A percentile compares a stretch with the other conserved stretches of the same genome.
Evolutionary conservation across 2,888 invertebrate species (phyloP).

Genomic region (Aleiodes testaceus): DNA sequence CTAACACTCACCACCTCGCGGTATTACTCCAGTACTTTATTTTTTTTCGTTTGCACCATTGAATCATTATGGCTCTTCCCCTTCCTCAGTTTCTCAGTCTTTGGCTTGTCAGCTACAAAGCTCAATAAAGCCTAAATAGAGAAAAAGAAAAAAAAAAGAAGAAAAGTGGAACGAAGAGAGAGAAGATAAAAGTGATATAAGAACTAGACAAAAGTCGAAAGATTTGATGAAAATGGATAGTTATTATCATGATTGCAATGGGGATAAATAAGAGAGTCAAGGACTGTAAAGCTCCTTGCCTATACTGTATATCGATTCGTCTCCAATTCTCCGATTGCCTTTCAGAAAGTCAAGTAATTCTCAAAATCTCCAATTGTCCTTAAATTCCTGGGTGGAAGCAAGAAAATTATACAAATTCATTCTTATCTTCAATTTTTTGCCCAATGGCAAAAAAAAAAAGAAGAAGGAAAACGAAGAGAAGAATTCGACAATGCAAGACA

Average conservation of each 20-base stretch:
- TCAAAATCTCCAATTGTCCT: neutral
- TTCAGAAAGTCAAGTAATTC: constrained; percentile 6
- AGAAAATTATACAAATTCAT: neutral
- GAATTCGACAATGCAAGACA: neutral
- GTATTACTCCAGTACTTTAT: neutral
- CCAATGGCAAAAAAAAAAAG: too few species aligned
- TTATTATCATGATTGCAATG: constrained; percentile 12
- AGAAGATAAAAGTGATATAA: neutral
- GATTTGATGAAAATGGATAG: neutral
- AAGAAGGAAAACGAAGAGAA: neutral
- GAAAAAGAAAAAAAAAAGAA: neutral
- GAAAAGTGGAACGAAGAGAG: neutral
- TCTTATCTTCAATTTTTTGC: neutral
- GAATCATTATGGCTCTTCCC: constrained; percentile 6
- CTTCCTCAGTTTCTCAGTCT: too few species aligned
- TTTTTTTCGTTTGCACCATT: neutral
- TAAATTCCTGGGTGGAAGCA: too few species aligned
- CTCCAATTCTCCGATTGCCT: constrained; percentile 13
- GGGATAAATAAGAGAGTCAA: neutral
- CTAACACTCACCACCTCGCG: neutral
- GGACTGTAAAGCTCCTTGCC: constrained; percentile 2
- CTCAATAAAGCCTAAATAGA: too few species aligned
- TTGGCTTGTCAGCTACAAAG: neutral
- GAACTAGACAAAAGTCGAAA: neutral
- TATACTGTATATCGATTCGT: constrained; percentile 13